Conservation (phyloP, 2,888 invertebrate genomes). For the Drosophila koepferae region DNA sequence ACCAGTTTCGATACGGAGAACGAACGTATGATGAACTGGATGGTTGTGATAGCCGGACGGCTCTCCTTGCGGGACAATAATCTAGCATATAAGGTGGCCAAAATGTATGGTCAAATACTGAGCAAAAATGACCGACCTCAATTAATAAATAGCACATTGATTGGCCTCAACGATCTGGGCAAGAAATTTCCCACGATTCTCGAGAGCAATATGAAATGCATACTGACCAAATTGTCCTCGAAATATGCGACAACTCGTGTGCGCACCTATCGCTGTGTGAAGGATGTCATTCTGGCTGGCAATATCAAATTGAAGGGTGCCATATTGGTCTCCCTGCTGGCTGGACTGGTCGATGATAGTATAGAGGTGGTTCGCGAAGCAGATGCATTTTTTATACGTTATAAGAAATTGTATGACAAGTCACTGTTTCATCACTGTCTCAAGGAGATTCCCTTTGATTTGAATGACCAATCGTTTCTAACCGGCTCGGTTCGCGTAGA, state of each 20-base stretch:
- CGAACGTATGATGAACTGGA: conserved; percentile 83
- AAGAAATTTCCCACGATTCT: conserved; percentile 83
- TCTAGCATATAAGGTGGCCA: conserved; percentile 60
- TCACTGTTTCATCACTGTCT: conserved; percentile 82
- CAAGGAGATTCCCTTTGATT: conserved; percentile 83
- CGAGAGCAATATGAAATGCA: conserved; percentile 78
- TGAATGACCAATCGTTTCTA: conserved; percentile 74
- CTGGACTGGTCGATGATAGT: conserved; percentile 79
- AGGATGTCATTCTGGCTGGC: conserved; percentile 82
- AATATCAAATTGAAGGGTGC: conserved; percentile 83
- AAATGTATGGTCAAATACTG: conserved; percentile 52
- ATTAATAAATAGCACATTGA: conserved; percentile 82
- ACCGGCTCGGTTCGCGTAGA: conserved; percentile 38
- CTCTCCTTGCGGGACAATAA: conserved; percentile 78
- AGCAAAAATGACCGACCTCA: conserved; percentile 82
- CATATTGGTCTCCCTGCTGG: conserved; percentile 77
- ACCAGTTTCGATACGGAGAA: conserved; percentile 81
- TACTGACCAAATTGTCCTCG: conserved; percentile 81
- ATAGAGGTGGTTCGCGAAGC: conserved; percentile 78
- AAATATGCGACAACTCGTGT: conserved; percentile 81
- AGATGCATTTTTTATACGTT: conserved; percentile 82
- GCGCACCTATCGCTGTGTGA: conserved; percentile 83
- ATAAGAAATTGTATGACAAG: conserved; percentile 64
- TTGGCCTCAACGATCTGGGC: conserved; percentile 82
- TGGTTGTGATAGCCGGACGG: conserved; percentile 82